A percentile compares a stretch with the other conserved stretches of the same genome.
Evolutionary conservation across 2,113 vertebrate genomes (phyloP).

Genomic region (Pomatorhinus ruficollis): DNA sequence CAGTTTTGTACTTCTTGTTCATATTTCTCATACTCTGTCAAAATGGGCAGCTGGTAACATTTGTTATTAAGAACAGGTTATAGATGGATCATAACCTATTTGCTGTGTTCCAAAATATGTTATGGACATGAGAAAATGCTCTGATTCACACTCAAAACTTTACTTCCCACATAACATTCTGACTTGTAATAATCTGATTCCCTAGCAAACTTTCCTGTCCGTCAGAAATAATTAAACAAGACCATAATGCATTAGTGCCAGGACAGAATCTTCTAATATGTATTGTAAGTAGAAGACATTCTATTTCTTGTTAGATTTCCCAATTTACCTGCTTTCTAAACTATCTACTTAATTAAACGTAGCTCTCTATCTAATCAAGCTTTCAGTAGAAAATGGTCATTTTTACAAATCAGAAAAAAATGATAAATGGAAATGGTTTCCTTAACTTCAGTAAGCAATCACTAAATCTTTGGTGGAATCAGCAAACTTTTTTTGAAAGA

Average conservation of each 20-base stretch:
- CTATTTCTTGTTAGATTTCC: not conserved
- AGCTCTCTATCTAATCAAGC: not conserved
- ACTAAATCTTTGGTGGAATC: not conserved
- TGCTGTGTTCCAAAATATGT: not conserved
- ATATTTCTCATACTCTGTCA: not conserved
- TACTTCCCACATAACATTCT: not conserved
- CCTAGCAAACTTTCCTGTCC: not conserved
- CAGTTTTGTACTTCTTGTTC: not conserved
- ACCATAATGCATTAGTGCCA: not conserved
- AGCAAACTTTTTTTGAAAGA: not conserved
- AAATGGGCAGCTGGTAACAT: not conserved
- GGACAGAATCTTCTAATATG: not conserved
- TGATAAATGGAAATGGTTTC: not conserved
- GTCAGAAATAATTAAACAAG: not conserved
- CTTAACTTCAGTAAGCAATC: not conserved
- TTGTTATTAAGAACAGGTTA: not conserved
- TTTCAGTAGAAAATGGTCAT: not conserved
- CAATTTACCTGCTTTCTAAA: not conserved
- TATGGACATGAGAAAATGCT: not conserved
- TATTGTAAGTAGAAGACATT: not conserved
- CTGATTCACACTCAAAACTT: not conserved
- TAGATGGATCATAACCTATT: not conserved
- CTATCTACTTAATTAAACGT: not conserved
- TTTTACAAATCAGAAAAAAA: not conserved
- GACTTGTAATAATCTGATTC: not conserved